Conservation (phyloP, 2,888 invertebrate species). For the Teinopalpus imperialis region DNA sequence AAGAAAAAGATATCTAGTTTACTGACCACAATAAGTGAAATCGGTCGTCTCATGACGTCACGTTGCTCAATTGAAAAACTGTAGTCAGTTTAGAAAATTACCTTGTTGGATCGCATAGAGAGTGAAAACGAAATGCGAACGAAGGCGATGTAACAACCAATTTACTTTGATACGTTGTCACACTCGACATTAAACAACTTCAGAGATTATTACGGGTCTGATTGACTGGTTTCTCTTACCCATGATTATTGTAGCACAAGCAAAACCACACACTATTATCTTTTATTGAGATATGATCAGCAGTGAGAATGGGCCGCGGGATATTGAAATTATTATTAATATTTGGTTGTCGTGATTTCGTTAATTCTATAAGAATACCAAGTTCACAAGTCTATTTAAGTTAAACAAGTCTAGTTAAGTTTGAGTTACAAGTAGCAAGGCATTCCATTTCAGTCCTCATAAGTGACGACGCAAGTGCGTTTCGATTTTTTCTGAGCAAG, state of each 20-base stretch:
- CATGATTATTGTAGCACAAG: conserved; percentile 43
- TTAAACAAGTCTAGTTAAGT: too few relatives aligned
- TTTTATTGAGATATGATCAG: conserved; percentile 49
- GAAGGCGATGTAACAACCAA: conserved; percentile 46
- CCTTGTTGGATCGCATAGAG: conserved; percentile 68
- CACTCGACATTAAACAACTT: conserved; percentile 17
- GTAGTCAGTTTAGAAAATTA: conserved; percentile 66
- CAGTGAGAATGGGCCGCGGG: conserved; percentile 45
- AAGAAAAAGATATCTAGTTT: conserved; percentile 29
- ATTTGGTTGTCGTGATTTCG: conserved; percentile 34
- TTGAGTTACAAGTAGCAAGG: too few relatives aligned
- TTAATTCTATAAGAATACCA: conserved; percentile 13
- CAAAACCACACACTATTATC: conserved; percentile 51
- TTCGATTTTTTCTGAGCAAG: too few relatives aligned
- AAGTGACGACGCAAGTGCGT: too few relatives aligned
- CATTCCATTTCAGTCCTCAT: too few relatives aligned
- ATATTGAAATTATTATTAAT: conserved; percentile 49
- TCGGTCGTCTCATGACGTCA: conserved; percentile 43
- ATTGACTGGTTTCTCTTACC: conserved; percentile 20
- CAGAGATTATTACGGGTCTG: conserved; percentile 15
- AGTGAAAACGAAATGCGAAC: conserved; percentile 63
- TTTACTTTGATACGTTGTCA: conserved; percentile 39
- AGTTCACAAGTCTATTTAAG: neutral
- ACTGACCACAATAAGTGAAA: conserved; percentile 56
- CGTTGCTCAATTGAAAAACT: conserved; percentile 64